Base-by-base conservation (phyloP, 2,113 vertebrate species). In the Aplodontia rufa region DNA sequence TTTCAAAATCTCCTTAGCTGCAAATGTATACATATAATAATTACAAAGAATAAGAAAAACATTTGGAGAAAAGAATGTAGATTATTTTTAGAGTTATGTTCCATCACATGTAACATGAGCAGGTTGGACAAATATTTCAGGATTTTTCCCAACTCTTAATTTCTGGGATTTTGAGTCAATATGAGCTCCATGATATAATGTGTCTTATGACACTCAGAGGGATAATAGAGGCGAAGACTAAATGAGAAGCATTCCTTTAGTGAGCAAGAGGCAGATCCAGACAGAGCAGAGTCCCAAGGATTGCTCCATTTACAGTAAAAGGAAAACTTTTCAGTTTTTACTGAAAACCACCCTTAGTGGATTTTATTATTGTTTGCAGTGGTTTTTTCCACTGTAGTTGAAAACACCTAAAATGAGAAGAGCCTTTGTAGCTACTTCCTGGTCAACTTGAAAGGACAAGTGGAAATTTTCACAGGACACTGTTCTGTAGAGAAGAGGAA, bases 311-410 rank as follows among this genome's bases (percentile, higher is more conserved):
- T 96, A 85, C 16, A 58, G 66, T 62, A 93, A 94, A 51, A 49
- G 71, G 55, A 96, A 62, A 45, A 53, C 0, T 37, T 72, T 47
- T 58, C 60, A 45, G 9, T 40, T 89, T 95, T 84, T 55, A 64
- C 71, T 87, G 74, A 78, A 96, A 90, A 94, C 12, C 20, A 93
- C 6, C 2, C 51, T 83, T 69, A 16, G 35, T 58, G 51, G 35
- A 88, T 94, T 96, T 81, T 93, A 55, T 64, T 84, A 35, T 92
- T 87, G 40, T 87, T 94, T 90, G 19, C 20, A 92, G 13, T 75
- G n/a, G 3, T 3, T 69, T 86, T 78, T 53, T 5, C n/a, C 13
- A 93, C n/a, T 64, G 32, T 10, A 37, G 47, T 87, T 91, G 90
- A 90, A 90, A 95, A 66, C 17, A 93, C 24, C 40, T 80, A 71